A percentile compares a stretch with the other conserved stretches of the same genome.
These are phyloP conservation scores for Orthonychiurus folsomi DNA, from an alignment of 2,888 invertebrate species.

Conservation along the genomic window DNA sequence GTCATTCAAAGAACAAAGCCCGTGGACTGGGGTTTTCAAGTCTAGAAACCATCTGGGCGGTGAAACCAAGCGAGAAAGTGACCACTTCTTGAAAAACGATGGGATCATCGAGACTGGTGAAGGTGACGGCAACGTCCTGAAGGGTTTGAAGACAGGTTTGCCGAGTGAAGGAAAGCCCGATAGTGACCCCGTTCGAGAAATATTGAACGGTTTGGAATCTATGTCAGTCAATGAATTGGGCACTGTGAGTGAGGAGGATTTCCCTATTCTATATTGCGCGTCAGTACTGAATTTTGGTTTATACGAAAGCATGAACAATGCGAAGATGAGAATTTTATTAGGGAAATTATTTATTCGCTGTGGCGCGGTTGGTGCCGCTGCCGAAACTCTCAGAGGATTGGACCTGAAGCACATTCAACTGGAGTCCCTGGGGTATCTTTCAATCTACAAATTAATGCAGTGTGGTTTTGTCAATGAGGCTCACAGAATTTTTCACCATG, in stretches of 20 bases:
- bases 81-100: no score
- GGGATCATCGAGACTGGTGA: neutral
- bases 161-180: no score
- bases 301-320: conserved; percentile 72
- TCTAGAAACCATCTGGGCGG: neutral
- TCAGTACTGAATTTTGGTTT: conserved; percentile 64
- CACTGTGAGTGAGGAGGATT: conserved; percentile 17
- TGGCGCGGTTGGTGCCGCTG: conserved; percentile 67
- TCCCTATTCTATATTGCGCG: conserved; percentile 31
- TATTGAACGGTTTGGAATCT: no score
- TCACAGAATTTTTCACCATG: conserved; percentile 60
- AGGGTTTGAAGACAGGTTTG: no score
- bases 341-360: conserved; percentile 61
- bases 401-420: conserved; percentile 90
- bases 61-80: no score
- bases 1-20: conserved; percentile 2
- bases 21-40: neutral
- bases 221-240: no score
- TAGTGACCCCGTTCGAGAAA: no score
- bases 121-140: neutral
- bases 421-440: conserved; percentile 79
- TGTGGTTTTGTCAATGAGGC: conserved; percentile 63
- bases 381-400: conserved; percentile 63
- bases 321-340: conserved; percentile 75
- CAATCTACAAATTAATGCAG: conserved; percentile 55